Percentiles rank a stretch among this genome's conserved stretches.
Evolutionary conservation across 2,797 vertebrate genomes (phyloP).

Genomic region (Platalea minor): DNA sequence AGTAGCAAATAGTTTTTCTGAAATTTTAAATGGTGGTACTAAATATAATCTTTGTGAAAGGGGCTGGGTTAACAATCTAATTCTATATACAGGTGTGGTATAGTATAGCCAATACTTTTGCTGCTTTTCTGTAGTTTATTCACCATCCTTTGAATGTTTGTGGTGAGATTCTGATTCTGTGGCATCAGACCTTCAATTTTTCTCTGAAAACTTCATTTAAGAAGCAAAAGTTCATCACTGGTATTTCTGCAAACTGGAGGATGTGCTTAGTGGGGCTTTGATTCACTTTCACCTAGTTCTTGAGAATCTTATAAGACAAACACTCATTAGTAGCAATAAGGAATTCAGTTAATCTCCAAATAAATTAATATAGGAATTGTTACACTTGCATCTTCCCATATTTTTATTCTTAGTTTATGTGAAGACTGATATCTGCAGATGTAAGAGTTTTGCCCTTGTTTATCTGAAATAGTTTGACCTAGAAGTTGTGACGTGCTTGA

Average conservation of each 20-base stretch:
- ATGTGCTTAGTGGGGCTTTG: neutral
- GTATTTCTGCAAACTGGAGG: neutral
- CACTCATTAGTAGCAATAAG: neutral
- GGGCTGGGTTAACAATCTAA: neutral
- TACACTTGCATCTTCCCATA: neutral
- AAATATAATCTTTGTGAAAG: neutral
- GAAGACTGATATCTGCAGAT: neutral
- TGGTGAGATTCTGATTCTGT: neutral
- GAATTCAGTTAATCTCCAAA: neutral
- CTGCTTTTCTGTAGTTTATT: neutral
- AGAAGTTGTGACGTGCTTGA: neutral
- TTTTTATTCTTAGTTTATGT: neutral
- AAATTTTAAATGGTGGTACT: neutral
- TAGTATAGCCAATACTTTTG: neutral
- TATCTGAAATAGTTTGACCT: neutral
- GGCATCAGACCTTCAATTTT: neutral
- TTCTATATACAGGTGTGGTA: neutral
- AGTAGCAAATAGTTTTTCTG: neutral
- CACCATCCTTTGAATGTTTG: neutral
- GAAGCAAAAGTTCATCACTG: neutral
- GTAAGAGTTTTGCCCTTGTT: neutral
- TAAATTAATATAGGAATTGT: neutral
- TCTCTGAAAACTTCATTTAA: neutral
- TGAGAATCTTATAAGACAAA: neutral
- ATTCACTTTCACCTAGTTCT: neutral